These are phyloP conservation scores for Chelonus formosanus DNA, from an alignment of 2,888 invertebrate species.

Conservation along the genomic window DNA sequence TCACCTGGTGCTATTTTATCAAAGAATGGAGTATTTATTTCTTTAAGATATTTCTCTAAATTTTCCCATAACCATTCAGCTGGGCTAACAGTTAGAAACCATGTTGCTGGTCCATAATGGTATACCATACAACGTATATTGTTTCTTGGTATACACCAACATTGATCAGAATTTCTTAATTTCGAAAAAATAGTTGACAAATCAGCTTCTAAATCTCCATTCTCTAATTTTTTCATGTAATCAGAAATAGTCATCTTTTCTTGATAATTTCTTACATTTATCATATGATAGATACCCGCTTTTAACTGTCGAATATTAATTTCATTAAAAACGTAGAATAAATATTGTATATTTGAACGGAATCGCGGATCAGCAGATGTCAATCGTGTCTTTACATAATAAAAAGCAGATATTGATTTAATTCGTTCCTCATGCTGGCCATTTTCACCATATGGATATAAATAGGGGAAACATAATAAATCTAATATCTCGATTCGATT, in stretches of 20 bases:
- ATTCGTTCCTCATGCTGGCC: no score
- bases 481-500: no score
- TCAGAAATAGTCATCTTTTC: no score
- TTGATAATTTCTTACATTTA: no score
- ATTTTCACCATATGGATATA: no score
- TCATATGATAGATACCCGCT: no score
- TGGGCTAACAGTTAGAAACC: slow-evolving; percentile 45
- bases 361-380: slow-evolving; percentile 40
- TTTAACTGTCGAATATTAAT: no score
- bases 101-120: slow-evolving; percentile 46
- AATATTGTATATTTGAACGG: slow-evolving; percentile 11
- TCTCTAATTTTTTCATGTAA: slow-evolving; percentile 16
- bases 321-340: no score
- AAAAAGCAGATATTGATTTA: no score
- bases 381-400: no score
- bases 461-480: no score
- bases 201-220: slow-evolving; percentile 37
- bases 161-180: slow-evolving; percentile 33
- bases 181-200: slow-evolving; percentile 39
- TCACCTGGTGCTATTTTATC: slow-evolving; percentile 44
- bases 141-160: slow-evolving; percentile 40
- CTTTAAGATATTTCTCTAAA: slow-evolving; percentile 45
- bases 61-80: slow-evolving; percentile 48
- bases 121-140: slow-evolving; percentile 42
- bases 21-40: slow-evolving; percentile 31